Evolutionary conservation across 2,888 invertebrate genomes (phyloP).

Genomic region (Conistra vaccinii): DNA sequence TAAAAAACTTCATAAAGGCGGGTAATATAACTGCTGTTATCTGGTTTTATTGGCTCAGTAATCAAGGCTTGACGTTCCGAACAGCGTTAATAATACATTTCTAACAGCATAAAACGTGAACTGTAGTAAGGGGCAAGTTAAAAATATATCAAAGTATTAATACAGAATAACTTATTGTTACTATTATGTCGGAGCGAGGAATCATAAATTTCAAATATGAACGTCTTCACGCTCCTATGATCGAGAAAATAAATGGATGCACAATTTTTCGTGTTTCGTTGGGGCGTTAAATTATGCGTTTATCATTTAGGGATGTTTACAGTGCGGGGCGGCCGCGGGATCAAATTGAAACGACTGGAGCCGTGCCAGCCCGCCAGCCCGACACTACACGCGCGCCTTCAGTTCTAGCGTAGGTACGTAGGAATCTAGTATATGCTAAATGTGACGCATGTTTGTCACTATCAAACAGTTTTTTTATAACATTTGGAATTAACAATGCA

Average conservation of each 20-base stretch:
- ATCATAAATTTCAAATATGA: conserved; percentile 81
- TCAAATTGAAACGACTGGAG: conserved; percentile 90
- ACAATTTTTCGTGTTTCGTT: conserved; percentile 86
- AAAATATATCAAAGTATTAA: conserved; percentile 63
- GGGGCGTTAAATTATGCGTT: conserved; percentile 89
- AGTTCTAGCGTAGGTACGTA: conserved; percentile 12
- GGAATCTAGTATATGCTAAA: neutral
- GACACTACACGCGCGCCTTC: conserved; percentile 58
- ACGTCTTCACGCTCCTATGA: conserved; percentile 83
- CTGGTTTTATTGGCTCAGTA: conserved; percentile 78
- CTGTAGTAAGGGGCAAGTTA: conserved; percentile 53
- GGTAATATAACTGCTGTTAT: conserved; percentile 76
- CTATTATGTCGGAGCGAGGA: conserved; percentile 71
- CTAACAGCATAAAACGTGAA: conserved; percentile 67
- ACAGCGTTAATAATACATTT: conserved; percentile 77
- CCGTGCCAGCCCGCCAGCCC: conserved; percentile 86
- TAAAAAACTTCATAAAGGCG: conserved; percentile 80
- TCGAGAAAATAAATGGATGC: conserved; percentile 85
- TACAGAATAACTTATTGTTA: conserved; percentile 63
- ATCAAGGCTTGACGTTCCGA: conserved; percentile 78
- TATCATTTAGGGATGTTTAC: conserved; percentile 90
- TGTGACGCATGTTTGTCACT: conserved; percentile 26
- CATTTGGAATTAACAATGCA: neutral
- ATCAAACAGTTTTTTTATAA: neutral
- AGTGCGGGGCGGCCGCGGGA: conserved; percentile 78